Percentiles rank a stretch among this genome's conserved stretches.
These are phyloP conservation scores for Alligator mississippiensis DNA, from an alignment of 2,113 vertebrate genomes.

Conservation along the genomic window DNA sequence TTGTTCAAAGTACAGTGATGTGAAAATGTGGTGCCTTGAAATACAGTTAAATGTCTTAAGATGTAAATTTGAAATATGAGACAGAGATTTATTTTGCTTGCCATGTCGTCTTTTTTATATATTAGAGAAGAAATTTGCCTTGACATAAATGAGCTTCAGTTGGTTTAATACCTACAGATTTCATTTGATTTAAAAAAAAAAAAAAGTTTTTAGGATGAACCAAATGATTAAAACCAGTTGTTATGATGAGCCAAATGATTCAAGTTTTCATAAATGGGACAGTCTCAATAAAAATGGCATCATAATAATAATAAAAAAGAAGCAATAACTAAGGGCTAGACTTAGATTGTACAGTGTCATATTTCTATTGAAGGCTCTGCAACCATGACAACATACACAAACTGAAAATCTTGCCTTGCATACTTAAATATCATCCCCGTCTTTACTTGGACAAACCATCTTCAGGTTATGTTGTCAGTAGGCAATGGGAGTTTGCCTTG, in stretches of 20 bases:
- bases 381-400: neutral
- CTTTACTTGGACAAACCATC: neutral
- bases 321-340: neutral
- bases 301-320: neutral
- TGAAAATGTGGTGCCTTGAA: neutral
- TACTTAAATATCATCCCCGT: neutral
- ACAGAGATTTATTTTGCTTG: neutral
- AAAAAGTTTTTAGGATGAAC: neutral
- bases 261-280: neutral
- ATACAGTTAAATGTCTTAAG: neutral
- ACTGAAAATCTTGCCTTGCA: neutral
- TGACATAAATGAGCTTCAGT: neutral
- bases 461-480: neutral
- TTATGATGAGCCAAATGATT: neutral
- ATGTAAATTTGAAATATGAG: neutral
- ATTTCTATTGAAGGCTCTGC: neutral
- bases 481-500: neutral
- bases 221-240: neutral
- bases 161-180: neutral
- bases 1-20: neutral
- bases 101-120: neutral
- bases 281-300: neutral
- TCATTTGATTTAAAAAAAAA: neutral
- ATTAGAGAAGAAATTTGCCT: neutral
- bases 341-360: neutral